Evolutionary conservation across 1,140 invertebrate genomes (phyloP), one percentile per base, ranked within the genome.

Genomic region (Proales similis): DNA sequence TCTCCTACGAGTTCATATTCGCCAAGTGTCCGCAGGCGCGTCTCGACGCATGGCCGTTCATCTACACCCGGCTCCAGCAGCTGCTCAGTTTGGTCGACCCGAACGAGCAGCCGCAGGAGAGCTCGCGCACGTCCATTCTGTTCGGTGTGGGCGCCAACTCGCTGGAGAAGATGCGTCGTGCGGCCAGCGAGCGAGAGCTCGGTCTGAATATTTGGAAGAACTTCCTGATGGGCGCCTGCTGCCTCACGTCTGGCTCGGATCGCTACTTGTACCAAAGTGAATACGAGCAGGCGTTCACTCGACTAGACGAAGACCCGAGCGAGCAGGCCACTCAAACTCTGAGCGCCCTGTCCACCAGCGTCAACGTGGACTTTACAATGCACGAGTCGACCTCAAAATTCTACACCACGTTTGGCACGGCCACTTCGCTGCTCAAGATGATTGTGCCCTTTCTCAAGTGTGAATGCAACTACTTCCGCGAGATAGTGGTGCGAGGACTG

Each of bases 61-160:
- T 96, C 3, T 94, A 88, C 75, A 84, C 85, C 0, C 81, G 93
- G 64, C 82, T 97, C 30, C 89, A 88, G 66, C 84, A 87, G 1
- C 78, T 97, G 0, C 94, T 87, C 71, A 84, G 85, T 45, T 86
- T 92, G 63, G 85, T 99, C 11, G 93, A 97, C 80, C 90, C 91
- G n/a, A 88, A 86, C 79, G 80, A 70, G 69, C 33, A 36, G 14
- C 51, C 33, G 19, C 51, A 39, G 68, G 67, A 20, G 51, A 19
- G 26, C 4, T 19, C 51, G 7, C 17, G 43, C 66, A 68, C 20
- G 38, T 81, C 61, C 69, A 92, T 88, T 24, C 89, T 90, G n/a
- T 87, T 92, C 7, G 94, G 86, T 74, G 93, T 97, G 71, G 95
- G 93, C 71, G 82, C 92, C 68, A 90, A 91, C 2, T 96, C 91